Base-by-base conservation (phyloP, 2,888 invertebrate genomes). In the Chrysolina haemoptera region DNA sequence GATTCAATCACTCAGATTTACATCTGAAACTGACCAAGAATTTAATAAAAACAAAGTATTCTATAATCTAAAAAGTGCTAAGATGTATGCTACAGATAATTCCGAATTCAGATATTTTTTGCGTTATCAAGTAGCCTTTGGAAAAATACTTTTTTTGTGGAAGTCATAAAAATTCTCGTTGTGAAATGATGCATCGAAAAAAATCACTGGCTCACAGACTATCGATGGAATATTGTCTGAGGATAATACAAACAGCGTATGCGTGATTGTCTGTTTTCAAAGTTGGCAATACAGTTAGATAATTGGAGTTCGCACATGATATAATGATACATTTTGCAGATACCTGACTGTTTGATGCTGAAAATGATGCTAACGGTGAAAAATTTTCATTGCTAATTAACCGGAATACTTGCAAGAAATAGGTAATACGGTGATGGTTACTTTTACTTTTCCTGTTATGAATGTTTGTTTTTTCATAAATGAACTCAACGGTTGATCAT, bases 321-420 rank as follows among this genome's bases (percentile, higher is more conserved):
- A 68, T 75, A 77, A 75, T 77, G 75, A 75, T 75, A 74, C 68
- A 75, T 75, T 77, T 74, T 41, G 71, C 68, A 70, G 65, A 74
- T 68, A 63, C 20, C 46, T 73, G 62, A 73, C 72, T 43, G 72
- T 70, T 62, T 27, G 69, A 59, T 43, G 62, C 22, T 35, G 71
- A 41, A 48, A 59, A 48, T 66, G 22, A 64, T 68, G 53, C 63
- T 73, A 73, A 73, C 73, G 66, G 73, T 73, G 14, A 59, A 65
- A 62, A 66, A 66, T 73, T 50, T 70, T 66, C 48, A 14, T 62
- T 59, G 20, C 18, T 35, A 55, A 71, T 65, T 40, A 40, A 14
- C 0, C 27, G 50, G 18, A 65, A 65, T 22, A 20, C n/a, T n/a
- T 6, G 46, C 12, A 46, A 27, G 12, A 11, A 14, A 35, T 22